phyloP scores from a whole-genome alignment of 2,888 invertebrate genomes.

The Meiosimyza platycephala region DNA sequence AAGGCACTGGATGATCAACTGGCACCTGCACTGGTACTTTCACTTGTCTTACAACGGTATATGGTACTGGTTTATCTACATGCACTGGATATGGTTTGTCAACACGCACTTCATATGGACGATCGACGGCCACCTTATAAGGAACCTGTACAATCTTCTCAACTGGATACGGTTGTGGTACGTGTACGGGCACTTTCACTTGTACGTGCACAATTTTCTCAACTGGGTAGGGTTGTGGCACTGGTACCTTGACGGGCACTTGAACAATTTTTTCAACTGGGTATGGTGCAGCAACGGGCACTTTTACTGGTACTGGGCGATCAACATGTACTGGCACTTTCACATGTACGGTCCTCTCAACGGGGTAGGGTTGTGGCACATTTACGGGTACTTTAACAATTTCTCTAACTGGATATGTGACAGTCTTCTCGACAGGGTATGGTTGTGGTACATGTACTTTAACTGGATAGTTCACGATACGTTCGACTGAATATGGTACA shows the following conservation, averaged over 20 bases:
- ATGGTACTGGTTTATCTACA: conserved; percentile 69
- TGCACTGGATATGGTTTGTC: conserved; percentile 67
- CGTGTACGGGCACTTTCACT: conserved; percentile 75
- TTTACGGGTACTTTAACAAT: conserved; percentile 79
- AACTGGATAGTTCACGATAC: conserved; percentile 77
- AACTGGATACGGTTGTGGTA: conserved; percentile 69
- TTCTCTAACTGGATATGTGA: conserved; percentile 71
- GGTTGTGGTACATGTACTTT: conserved; percentile 74
- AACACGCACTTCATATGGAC: conserved; percentile 75
- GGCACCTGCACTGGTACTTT: conserved; percentile 70
- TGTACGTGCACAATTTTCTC: conserved; percentile 81
- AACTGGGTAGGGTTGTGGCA: conserved; percentile 83
- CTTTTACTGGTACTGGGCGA: conserved; percentile 83
- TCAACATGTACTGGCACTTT: conserved; percentile 79
- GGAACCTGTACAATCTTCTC: conserved; percentile 75
- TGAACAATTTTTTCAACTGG: conserved; percentile 82
- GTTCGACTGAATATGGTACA: conserved; percentile 76
- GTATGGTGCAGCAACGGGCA: conserved; percentile 82
- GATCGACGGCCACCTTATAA: conserved; percentile 75
- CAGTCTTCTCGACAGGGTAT: conserved; percentile 74
- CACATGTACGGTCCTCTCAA: conserved; percentile 78
- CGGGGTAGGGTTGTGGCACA: conserved; percentile 81
- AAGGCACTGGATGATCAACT: conserved; percentile 68
- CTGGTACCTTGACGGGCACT: conserved; percentile 82
- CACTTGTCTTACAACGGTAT: conserved; percentile 68